A percentile compares a stretch with the other conserved stretches of the same genome.
Conservation (phyloP, 2,113 vertebrate species). For the Tetrax tetrax region DNA sequence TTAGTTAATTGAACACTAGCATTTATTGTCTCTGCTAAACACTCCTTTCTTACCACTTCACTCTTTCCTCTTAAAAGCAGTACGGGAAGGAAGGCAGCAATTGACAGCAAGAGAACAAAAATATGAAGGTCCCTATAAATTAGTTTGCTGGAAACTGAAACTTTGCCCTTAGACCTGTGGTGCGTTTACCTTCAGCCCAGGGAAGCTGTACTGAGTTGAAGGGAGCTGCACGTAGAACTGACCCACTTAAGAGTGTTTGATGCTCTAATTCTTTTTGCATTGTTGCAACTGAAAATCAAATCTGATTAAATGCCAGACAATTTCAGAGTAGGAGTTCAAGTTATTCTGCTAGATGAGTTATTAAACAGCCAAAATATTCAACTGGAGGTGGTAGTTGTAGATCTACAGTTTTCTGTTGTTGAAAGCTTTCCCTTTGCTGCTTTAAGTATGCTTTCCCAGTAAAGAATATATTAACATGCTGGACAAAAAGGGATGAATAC, state of each 20-base stretch:
- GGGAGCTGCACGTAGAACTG: background rate
- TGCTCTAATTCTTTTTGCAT: background rate
- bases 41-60: background rate
- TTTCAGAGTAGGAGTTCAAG: background rate
- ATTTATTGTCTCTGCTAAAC: background rate
- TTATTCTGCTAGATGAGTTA: background rate
- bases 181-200: background rate
- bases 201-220: background rate
- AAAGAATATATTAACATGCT: background rate
- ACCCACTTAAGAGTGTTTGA: fast-evolving
- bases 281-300: background rate
- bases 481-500: background rate
- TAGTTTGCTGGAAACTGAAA: background rate
- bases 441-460: background rate
- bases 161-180: background rate
- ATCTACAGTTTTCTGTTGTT: background rate
- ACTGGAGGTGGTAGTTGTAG: background rate
- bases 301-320: background rate
- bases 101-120: background rate
- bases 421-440: background rate
- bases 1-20: background rate
- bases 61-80: background rate
- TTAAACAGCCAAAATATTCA: background rate
- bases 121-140: background rate
- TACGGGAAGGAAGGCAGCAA: background rate